phyloP scores from a whole-genome alignment of 2,113 vertebrate species.

The Engraulis encrasicolus region DNA sequence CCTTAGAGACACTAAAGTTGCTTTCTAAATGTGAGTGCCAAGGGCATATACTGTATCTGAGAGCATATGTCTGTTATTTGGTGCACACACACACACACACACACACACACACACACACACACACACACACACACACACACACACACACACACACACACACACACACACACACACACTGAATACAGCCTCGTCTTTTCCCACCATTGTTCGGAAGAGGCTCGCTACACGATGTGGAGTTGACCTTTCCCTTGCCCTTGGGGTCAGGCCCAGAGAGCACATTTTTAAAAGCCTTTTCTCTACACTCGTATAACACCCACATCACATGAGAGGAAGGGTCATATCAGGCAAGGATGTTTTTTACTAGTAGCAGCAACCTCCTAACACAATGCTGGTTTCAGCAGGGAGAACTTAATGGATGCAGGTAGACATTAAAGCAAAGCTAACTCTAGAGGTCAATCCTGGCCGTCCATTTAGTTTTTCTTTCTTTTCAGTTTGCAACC shows the following conservation, averaged over 20 bases:
- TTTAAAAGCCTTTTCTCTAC: conserved; percentile 33
- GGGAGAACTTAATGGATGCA: conserved; percentile 34
- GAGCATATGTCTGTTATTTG: not conserved
- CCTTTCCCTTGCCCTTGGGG: not conserved
- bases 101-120: not conserved
- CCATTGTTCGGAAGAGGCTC: conserved; percentile 24
- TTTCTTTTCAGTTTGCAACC: too few species aligned
- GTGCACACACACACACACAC: not conserved
- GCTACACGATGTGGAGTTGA: conserved; percentile 27
- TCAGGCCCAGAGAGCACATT: conserved; percentile 21
- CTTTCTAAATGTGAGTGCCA: not conserved
- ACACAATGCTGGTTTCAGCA: not conserved
- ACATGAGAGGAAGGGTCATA: conserved; percentile 16
- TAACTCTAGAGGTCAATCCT: too few species aligned
- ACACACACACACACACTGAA: not conserved
- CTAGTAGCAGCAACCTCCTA: too few species aligned
- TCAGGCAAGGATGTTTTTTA: too few species aligned
- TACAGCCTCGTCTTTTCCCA: not conserved
- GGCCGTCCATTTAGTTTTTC: too few species aligned
- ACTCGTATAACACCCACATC: too few species aligned
- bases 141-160: not conserved
- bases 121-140: not conserved
- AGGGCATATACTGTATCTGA: not conserved
- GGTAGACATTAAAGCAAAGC: conserved; percentile 14
- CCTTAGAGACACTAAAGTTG: not conserved